phyloP scores from a whole-genome alignment of 2,113 vertebrate species.

The Centrocercus urophasianus region DNA sequence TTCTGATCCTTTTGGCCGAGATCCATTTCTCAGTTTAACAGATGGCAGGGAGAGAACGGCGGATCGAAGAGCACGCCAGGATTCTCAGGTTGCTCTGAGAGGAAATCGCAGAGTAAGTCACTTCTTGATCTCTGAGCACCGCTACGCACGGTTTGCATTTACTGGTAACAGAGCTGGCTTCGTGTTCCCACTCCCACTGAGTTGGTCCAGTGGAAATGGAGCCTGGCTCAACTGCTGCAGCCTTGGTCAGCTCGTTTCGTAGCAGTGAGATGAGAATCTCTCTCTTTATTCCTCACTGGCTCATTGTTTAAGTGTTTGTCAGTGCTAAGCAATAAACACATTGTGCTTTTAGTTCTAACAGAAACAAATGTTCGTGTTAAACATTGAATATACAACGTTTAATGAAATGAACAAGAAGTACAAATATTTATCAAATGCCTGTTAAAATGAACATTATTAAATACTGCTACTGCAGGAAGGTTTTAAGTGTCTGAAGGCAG shows the following conservation, averaged over 20 bases:
- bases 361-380: not conserved
- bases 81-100: conserved; percentile 52
- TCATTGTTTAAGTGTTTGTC: not conserved
- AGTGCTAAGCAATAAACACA: not conserved
- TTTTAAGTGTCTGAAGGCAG: not conserved
- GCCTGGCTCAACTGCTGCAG: not conserved
- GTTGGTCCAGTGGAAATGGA: not conserved
- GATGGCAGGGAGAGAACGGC: conserved; percentile 68
- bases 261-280: accelerated
- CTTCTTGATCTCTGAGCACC: not conserved
- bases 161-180: not conserved
- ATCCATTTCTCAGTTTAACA: conserved; percentile 76
- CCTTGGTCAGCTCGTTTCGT: not conserved
- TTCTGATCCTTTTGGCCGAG: conserved; percentile 84
- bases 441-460: not conserved
- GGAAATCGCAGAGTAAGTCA: conserved; percentile 82
- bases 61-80: conserved; percentile 2
- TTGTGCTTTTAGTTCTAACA: not conserved
- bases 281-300: not conserved
- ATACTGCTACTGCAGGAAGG: not conserved
- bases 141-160: not conserved
- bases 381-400: too few relatives aligned
- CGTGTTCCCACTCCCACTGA: not conserved
- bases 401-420: not conserved
- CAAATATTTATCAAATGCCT: not conserved